Conservation (phyloP, 2,797 vertebrate genomes). For the Intellagama lesueurii region DNA sequence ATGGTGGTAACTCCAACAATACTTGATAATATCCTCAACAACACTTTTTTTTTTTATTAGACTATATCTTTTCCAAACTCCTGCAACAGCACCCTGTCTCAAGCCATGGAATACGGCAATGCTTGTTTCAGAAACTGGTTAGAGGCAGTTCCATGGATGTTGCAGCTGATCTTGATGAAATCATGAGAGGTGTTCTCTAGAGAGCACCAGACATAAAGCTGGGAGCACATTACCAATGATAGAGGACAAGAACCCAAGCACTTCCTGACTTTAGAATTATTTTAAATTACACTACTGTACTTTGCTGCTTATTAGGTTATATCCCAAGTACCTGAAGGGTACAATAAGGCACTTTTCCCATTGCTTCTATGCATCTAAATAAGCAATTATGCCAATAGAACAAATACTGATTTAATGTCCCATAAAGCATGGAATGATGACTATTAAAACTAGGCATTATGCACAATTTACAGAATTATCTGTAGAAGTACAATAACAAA, state of each 20-base stretch:
- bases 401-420: slow-evolving; percentile 39
- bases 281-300: slow-evolving; percentile 3
- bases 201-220: not conserved
- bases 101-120: not conserved
- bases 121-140: not conserved
- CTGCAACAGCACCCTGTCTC: not conserved
- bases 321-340: slow-evolving; percentile 32
- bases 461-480: slow-evolving; percentile 53
- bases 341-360: slow-evolving; percentile 38
- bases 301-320: slow-evolving; percentile 8
- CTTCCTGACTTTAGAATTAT: not conserved
- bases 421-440: slow-evolving; percentile 43
- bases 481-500: slow-evolving; percentile 42
- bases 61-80: not conserved
- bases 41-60: not conserved
- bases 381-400: slow-evolving; percentile 36
- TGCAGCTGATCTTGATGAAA: not conserved
- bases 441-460: slow-evolving; percentile 27
- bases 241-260: slow-evolving; percentile 9
- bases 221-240: not conserved
- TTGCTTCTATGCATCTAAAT: slow-evolving; percentile 44
- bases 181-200: not conserved
- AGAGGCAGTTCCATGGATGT: not conserved
- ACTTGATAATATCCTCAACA: not conserved
- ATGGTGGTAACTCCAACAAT: not conserved